Conservation (phyloP, 2,888 invertebrate species). For the Fragum whitleyi region DNA sequence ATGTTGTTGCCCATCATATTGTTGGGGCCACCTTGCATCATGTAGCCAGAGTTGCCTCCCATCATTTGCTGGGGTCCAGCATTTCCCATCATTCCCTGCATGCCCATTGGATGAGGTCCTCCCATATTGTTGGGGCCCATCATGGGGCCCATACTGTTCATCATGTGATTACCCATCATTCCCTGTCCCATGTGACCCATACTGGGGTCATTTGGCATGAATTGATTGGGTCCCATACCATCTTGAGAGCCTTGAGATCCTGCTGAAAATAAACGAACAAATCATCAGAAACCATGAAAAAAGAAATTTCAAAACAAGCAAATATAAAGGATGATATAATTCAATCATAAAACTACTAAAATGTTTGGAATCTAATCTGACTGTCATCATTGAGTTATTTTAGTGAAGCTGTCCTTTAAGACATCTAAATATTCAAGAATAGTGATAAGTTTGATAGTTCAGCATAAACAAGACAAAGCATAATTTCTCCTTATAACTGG, state of each 20-base stretch:
- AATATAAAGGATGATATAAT: neutral
- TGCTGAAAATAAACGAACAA: conserved; percentile 56
- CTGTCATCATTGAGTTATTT: too few relatives aligned
- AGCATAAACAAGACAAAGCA: too few relatives aligned
- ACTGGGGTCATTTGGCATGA: conserved; percentile 75
- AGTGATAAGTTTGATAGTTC: too few relatives aligned
- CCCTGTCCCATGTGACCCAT: conserved; percentile 78
- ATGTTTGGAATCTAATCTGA: too few relatives aligned
- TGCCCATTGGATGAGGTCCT: conserved; percentile 66
- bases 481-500: too few relatives aligned
- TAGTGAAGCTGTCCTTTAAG: too few relatives aligned
- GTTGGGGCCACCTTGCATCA: conserved; percentile 63
- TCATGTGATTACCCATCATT: conserved; percentile 77
- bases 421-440: too few relatives aligned
- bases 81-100: conserved; percentile 66
- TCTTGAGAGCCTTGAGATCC: conserved; percentile 81
- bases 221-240: conserved; percentile 78
- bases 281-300: neutral
- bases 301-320: neutral
- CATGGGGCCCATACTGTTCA: conserved; percentile 72
- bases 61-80: conserved; percentile 46
- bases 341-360: neutral
- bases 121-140: conserved; percentile 83
- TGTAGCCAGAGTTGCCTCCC: conserved; percentile 55
- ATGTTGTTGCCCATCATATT: conserved; percentile 60